Base-by-base conservation (phyloP, 2,888 invertebrate species). In the Cataglyphis livida region DNA sequence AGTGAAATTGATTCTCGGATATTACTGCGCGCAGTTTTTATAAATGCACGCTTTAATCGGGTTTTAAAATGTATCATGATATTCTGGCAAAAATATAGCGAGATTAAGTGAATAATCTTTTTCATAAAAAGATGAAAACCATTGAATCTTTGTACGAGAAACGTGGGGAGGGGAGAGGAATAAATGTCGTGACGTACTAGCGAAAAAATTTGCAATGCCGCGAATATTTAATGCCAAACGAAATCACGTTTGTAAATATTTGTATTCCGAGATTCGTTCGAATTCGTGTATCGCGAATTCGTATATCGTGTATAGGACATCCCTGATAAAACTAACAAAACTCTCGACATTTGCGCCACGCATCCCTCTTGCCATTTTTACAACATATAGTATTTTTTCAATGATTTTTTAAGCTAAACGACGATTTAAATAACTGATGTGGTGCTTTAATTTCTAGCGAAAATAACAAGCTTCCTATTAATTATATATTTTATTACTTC, bases 201-300 rank as follows among this genome's bases (percentile, higher is more conserved):
- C 18, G 68, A 59, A 78, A 68, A 78, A 78, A 57, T 78, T 41
- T 38, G 12, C 32, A 12, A 79, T 61, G 32, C 44, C 25, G n/a
- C 12, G 32, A 78, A 79, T 79, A 25, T 79, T 79, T 70, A 21
- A 59, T 79, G 18, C 35, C 9, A 44, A 12, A 21, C 41, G 41
- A 70, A 68, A 70, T 78, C 51, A 59, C 70, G 71, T 70, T 70
- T 64, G 71, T 41, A 79, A 79, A 79, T 79, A 78, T 78, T 70
- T 78, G 70, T 70, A 59, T 70, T 70, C 21, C 21, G 54, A 59
- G 21, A 66, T 10, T 66, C 41, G 21, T 66, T 32, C 44, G 21
- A 44, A 70, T 44, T 59, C 21, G 48, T 51, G 18, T 6, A 44
- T 7, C 25, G 48, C 21, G 57, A 25, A 25, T 25, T 25, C 25